These are phyloP conservation scores for Athene cunicularia DNA, from an alignment of 2,113 vertebrate genomes.

Conservation along the genomic window DNA sequence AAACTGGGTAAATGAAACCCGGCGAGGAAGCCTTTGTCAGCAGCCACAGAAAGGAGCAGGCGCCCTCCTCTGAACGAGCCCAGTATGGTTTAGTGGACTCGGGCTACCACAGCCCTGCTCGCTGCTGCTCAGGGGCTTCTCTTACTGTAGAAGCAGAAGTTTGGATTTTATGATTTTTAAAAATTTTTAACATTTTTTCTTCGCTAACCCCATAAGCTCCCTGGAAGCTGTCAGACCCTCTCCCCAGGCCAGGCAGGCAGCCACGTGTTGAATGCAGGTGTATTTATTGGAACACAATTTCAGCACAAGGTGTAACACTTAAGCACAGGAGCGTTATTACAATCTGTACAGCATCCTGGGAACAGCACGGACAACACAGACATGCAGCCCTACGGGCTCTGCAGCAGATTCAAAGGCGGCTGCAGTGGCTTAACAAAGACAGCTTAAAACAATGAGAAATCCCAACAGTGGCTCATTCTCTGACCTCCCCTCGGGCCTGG, in stretches of 20 bases:
- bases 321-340: neutral
- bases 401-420: neutral
- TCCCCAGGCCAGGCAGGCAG: neutral
- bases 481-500: neutral
- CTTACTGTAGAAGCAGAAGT: too few relatives aligned
- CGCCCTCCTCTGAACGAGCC: neutral
- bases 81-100: neutral
- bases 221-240: neutral
- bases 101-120: neutral
- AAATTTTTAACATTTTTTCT: neutral
- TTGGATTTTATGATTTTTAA: neutral
- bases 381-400: neutral
- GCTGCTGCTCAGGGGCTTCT: neutral
- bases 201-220: neutral
- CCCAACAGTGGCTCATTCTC: neutral
- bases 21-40: neutral
- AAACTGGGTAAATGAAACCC: fast-evolving
- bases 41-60: neutral
- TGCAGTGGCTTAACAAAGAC: neutral
- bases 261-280: neutral
- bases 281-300: conserved; percentile 69
- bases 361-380: neutral
- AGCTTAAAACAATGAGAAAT: neutral
- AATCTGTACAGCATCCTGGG: neutral
- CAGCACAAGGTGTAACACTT: conserved; percentile 27